Evolutionary conservation across 2,797 vertebrate species (phyloP).

Genomic region (Tenualosa thibaudeaui): DNA sequence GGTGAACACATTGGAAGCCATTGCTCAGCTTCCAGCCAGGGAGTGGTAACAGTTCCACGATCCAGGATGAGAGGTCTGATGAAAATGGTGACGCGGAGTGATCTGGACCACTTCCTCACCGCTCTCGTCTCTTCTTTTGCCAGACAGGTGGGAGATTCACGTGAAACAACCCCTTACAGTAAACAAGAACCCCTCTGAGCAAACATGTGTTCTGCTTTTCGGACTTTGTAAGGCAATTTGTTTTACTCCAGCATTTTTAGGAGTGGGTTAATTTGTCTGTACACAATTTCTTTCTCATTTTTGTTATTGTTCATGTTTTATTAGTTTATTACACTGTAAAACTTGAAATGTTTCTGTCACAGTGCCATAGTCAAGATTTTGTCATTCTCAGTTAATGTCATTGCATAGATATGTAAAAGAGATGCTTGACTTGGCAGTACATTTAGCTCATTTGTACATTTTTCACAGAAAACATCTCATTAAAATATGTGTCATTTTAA

Average conservation of each 20-base stretch:
- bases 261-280: not conserved
- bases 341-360: not conserved
- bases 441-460: not conserved
- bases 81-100: not conserved
- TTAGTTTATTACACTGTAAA: not conserved
- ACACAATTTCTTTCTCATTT: not conserved
- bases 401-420: not conserved
- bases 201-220: not conserved
- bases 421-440: not conserved
- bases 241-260: not conserved
- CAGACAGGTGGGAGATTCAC: conserved; percentile 20
- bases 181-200: not conserved
- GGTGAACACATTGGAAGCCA: not conserved
- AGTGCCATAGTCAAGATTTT: not conserved
- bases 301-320: not conserved
- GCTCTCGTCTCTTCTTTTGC: not conserved
- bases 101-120: not conserved
- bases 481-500: not conserved
- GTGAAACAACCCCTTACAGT: not conserved
- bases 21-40: not conserved
- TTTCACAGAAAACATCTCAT: not conserved
- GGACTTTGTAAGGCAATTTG: not conserved
- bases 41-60: conserved; percentile 5
- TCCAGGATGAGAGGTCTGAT: not conserved
- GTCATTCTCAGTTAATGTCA: not conserved